Percentiles rank a stretch among this genome's conserved stretches.
Evolutionary conservation across 2,113 vertebrate genomes (phyloP).

Genomic region (Pionites leucogaster): DNA sequence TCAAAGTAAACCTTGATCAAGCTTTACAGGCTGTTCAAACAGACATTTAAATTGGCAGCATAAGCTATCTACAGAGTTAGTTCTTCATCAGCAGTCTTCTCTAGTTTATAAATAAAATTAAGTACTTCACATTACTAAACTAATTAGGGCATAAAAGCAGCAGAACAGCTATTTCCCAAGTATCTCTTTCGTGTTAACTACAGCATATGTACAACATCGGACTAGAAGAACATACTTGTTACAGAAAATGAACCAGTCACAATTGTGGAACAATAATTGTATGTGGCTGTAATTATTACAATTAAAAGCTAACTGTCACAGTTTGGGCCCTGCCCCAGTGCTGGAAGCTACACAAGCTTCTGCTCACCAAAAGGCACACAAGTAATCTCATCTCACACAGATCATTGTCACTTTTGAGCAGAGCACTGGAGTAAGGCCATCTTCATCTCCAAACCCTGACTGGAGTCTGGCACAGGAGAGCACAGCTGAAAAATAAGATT

Average conservation of each 20-base stretch:
- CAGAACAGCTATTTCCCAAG: neutral
- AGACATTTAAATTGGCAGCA: neutral
- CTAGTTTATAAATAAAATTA: slow-evolving; percentile 53
- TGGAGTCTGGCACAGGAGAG: neutral
- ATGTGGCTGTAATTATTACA: neutral
- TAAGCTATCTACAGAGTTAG: neutral
- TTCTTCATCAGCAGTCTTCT: neutral
- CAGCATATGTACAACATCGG: neutral
- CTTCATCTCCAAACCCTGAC: neutral
- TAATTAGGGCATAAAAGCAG: slow-evolving; percentile 29
- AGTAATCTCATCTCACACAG: neutral
- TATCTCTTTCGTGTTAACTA: neutral
- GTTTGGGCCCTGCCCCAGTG: neutral
- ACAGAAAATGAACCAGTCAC: neutral
- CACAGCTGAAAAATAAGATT: neutral
- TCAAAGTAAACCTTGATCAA: neutral
- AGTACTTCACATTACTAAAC: neutral
- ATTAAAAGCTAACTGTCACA: neutral
- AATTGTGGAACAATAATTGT: neutral
- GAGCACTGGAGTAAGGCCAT: neutral
- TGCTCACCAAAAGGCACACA: neutral
- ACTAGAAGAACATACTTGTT: neutral
- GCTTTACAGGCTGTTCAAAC: neutral
- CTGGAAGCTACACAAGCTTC: neutral
- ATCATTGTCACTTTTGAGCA: neutral